These are phyloP conservation scores for Epirrhoe tristata DNA, from an alignment of 2,888 invertebrate genomes.

Conservation along the genomic window DNA sequence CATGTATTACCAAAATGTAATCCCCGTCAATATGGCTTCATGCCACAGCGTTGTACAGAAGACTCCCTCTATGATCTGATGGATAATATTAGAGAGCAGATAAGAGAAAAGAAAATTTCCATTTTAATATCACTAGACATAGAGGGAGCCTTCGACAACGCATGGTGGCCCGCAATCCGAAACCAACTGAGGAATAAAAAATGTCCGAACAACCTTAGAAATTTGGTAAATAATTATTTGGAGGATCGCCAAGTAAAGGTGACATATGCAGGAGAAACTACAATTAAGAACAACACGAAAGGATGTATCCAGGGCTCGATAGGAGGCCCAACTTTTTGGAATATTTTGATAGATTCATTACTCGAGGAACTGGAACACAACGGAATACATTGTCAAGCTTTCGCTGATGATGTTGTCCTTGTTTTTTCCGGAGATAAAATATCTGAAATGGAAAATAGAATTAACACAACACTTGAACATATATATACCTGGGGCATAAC, in stretches of 20 bases:
- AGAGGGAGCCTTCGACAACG: too few relatives aligned
- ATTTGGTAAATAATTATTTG: too few relatives aligned
- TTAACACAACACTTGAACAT: neutral
- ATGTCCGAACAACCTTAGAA: too few relatives aligned
- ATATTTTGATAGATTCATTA: neutral
- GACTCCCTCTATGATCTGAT: too few relatives aligned
- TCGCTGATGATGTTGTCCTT: neutral
- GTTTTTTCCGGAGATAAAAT: neutral
- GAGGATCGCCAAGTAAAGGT: neutral
- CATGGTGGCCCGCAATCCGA: too few relatives aligned
- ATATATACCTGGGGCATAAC: neutral
- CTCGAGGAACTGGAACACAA: neutral
- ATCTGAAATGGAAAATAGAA: neutral
- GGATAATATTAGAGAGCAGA: too few relatives aligned
- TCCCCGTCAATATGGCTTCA: too few relatives aligned
- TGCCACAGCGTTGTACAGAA: too few relatives aligned
- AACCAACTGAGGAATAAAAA: neutral
- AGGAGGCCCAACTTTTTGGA: slow-evolving; percentile 4
- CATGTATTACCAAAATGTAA: too few relatives aligned
- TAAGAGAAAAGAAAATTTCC: too few relatives aligned
- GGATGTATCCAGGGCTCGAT: slow-evolving; percentile 10
- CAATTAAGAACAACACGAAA: neutral
- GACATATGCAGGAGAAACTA: neutral
- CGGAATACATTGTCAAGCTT: neutral
- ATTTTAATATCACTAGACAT: too few relatives aligned